Evolutionary conservation across 2,888 invertebrate species (phyloP).

Genomic region (Mythimna loreyi): DNA sequence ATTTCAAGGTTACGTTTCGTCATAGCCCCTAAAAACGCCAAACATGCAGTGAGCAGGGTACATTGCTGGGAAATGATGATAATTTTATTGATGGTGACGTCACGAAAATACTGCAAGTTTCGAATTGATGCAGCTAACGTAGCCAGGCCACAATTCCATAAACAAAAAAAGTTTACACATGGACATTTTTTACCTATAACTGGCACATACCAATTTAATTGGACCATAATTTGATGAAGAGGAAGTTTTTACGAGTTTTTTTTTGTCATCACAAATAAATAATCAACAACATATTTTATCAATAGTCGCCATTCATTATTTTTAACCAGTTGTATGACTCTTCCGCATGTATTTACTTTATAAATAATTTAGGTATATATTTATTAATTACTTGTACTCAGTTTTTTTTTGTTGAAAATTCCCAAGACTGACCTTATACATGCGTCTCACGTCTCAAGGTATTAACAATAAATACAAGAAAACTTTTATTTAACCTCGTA

Average conservation of each 20-base stretch:
- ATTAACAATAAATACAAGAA: slow-evolving; percentile 6
- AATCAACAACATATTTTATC: slow-evolving; percentile 1
- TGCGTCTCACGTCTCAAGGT: slow-evolving; percentile 34
- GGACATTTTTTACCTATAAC: not conserved
- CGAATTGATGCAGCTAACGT: too few species aligned
- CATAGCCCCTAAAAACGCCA: too few species aligned
- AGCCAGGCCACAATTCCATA: too few species aligned
- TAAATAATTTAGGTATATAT: slow-evolving; percentile 18
- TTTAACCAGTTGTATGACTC: slow-evolving; percentile 18
- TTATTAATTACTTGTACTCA: slow-evolving; percentile 18
- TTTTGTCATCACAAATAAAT: not conserved
- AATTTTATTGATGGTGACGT: too few species aligned
- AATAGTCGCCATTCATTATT: slow-evolving; percentile 24
- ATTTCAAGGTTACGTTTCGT: too few species aligned
- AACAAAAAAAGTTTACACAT: not conserved
- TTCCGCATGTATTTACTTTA: slow-evolving; percentile 54
- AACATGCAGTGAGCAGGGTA: too few species aligned
- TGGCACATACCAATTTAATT: not conserved
- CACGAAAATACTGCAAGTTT: too few species aligned
- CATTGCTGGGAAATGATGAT: too few species aligned
- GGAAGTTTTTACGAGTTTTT: slow-evolving; percentile 27
- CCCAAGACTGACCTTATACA: slow-evolving; percentile 45
- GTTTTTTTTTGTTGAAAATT: slow-evolving; percentile 43
- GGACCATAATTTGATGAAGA: not conserved
- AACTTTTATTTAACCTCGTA: not conserved